Conservation (phyloP, 1,140 invertebrate species). For the Lepidurus arcticus region DNA sequence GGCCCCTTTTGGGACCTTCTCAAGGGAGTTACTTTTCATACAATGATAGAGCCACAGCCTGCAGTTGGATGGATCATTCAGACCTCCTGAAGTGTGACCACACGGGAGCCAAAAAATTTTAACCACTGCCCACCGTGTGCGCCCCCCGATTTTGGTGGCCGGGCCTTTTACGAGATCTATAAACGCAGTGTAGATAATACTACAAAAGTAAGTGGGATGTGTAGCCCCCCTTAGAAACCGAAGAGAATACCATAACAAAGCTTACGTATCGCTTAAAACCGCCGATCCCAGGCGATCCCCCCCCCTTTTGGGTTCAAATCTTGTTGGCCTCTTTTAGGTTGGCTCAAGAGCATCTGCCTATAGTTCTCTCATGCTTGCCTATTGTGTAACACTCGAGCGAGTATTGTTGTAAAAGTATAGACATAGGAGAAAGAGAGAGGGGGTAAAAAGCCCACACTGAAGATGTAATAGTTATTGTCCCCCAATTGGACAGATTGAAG, state of each 20-base stretch:
- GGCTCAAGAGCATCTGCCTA: background rate
- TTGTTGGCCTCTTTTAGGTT: background rate
- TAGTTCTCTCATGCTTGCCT: background rate
- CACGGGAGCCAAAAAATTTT: background rate
- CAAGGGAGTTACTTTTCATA: background rate
- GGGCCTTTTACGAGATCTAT: background rate
- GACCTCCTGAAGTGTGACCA: slow-evolving; percentile 20
- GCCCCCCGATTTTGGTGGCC: slow-evolving; percentile 10
- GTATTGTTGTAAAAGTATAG: slow-evolving; percentile 1
- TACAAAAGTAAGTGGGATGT: slow-evolving; percentile 7
- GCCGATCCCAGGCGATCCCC: background rate
- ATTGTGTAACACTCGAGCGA: background rate
- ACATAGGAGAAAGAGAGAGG: background rate
- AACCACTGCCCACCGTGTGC: background rate
- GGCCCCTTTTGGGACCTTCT: slow-evolving; percentile 1
- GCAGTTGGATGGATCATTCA: slow-evolving; percentile 15
- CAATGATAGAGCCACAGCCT: slow-evolving; percentile 1
- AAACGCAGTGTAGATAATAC: background rate
- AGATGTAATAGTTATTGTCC: slow-evolving; percentile 4
- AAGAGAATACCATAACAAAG: background rate
- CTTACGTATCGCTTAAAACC: background rate
- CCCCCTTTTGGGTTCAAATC: background rate
- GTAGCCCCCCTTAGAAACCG: background rate
- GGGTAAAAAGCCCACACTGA: background rate
- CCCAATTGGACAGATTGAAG: slow-evolving; percentile 21